These are phyloP conservation scores for Eledone cirrhosa DNA, from an alignment of 2,888 invertebrate species.

Conservation along the genomic window DNA sequence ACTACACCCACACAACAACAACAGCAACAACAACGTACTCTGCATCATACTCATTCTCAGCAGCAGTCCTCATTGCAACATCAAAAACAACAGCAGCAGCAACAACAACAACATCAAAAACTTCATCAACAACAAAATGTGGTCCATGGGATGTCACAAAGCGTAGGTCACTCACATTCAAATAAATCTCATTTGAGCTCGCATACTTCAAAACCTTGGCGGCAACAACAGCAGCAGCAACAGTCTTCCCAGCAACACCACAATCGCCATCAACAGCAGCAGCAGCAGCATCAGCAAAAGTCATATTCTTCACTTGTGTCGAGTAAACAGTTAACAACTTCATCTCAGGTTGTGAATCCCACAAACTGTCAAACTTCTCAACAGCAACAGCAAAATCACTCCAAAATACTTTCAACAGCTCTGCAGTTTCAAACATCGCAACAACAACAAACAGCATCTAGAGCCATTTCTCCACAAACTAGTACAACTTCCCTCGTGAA, in stretches of 20 bases:
- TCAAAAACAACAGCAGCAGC: neutral
- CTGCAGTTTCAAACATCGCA: neutral
- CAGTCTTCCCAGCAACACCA: slow-evolving; percentile 5
- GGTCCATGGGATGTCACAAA: slow-evolving; percentile 17
- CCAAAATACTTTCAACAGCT: neutral
- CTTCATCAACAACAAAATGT: neutral
- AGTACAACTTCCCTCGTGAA: neutral
- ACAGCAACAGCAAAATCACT: slow-evolving; percentile 11
- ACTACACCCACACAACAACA: neutral
- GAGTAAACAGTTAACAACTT: neutral
- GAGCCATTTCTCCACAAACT: neutral
- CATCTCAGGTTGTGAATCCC: slow-evolving; percentile 20
- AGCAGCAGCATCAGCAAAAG: neutral
- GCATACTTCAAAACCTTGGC: slow-evolving; percentile 3
- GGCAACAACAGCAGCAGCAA: neutral
- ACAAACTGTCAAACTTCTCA: slow-evolving; percentile 5
- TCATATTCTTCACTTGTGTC: slow-evolving; percentile 19
- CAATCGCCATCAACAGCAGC: neutral
- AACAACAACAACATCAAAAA: too few relatives aligned
- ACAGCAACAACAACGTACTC: neutral
- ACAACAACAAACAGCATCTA: neutral
- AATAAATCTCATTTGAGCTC: neutral
- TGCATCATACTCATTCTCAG: slow-evolving; percentile 5
- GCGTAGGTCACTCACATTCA: neutral
- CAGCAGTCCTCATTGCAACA: neutral